phyloP scores from a whole-genome alignment of 2,888 invertebrate species.

The Nezara viridula region DNA sequence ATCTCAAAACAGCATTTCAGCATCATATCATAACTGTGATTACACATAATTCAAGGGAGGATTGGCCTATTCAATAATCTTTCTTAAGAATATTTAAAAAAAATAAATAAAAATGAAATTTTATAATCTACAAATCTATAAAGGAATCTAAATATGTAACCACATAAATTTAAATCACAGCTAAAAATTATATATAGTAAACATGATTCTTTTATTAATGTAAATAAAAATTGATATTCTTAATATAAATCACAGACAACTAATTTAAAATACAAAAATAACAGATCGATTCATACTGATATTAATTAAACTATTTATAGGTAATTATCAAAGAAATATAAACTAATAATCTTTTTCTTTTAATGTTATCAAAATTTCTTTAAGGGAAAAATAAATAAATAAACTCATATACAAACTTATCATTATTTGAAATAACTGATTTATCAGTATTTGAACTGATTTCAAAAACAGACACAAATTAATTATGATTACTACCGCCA shows the following conservation, averaged over 20 bases:
- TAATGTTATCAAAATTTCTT: no score
- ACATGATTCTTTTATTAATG: no score
- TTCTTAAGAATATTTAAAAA: neutral
- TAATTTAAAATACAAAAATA: neutral
- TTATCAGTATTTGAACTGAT: neutral
- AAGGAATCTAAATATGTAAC: accelerated
- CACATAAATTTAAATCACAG: neutral
- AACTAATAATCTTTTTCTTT: no score
- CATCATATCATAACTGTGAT: neutral
- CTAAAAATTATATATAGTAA: neutral
- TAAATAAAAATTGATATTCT: no score
- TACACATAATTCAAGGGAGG: neutral
- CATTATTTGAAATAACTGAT: neutral
- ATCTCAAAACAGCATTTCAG: neutral
- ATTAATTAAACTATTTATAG: neutral
- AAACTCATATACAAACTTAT: no score
- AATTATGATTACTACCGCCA: neutral
- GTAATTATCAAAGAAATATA: neutral
- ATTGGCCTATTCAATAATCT: neutral
- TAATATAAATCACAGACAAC: no score
- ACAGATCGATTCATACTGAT: neutral
- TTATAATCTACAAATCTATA: neutral
- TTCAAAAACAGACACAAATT: neutral
- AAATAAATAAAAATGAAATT: neutral
- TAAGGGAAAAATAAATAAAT: no score